Percentiles rank a stretch among this genome's conserved stretches.
phyloP scores from a whole-genome alignment of 2,797 vertebrate species.

The Leuciscus waleckii region DNA sequence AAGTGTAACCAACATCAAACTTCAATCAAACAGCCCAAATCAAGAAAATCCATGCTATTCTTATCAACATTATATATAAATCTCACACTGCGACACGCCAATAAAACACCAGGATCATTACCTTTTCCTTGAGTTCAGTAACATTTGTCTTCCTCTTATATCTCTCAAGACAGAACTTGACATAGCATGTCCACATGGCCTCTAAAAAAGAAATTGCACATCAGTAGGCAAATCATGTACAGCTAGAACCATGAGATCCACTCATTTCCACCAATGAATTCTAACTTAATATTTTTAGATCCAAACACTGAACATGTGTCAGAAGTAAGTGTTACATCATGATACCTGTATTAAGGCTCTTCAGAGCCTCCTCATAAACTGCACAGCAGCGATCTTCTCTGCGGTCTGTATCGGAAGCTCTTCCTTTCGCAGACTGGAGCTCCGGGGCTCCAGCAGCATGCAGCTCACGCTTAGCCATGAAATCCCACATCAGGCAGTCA shows the following conservation, averaged over 20 bases:
- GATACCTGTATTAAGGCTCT: conserved; percentile 83
- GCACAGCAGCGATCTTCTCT: conserved; percentile 87
- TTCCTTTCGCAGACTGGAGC: conserved; percentile 78
- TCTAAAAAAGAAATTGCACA: conserved; percentile 71
- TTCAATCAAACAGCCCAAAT: not conserved
- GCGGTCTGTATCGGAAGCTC: conserved; percentile 76
- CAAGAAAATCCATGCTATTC: not conserved
- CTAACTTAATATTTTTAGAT: not conserved
- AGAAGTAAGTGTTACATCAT: not conserved
- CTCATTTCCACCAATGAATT: not conserved
- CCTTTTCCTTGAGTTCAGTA: conserved; percentile 85
- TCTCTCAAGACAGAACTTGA: conserved; percentile 87
- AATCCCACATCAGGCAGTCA: conserved; percentile 90
- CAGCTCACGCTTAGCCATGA: conserved; percentile 89
- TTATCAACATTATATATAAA: not conserved
- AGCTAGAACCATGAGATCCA: not conserved
- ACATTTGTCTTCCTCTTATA: conserved; percentile 90
- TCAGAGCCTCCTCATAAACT: conserved; percentile 90
- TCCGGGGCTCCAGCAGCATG: conserved; percentile 74
- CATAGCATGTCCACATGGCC: conserved; percentile 90
- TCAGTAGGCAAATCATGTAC: not conserved
- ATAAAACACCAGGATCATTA: conserved; percentile 60
- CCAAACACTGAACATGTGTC: not conserved
- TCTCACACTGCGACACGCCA: not conserved
- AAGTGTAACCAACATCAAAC: too few relatives aligned